phyloP scores from a whole-genome alignment of 1,140 invertebrate genomes.

The Capitella teleta region DNA sequence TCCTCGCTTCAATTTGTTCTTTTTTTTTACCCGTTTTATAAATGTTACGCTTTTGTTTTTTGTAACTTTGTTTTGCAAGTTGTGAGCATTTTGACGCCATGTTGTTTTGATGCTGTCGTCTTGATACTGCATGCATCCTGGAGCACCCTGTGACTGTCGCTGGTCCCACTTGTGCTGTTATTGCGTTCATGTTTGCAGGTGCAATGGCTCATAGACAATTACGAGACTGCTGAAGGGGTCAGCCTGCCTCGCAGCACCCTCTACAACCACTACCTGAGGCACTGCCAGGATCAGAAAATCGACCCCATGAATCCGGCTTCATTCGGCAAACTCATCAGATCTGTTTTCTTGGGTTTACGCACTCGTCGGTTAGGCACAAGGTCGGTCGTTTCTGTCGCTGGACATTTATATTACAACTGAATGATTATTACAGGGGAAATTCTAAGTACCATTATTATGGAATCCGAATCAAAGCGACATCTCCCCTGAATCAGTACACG shows the following conservation, averaged over 20 bases:
- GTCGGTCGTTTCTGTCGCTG: conserved; percentile 43
- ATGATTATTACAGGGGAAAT: conserved; percentile 63
- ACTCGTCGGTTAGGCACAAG: conserved; percentile 87
- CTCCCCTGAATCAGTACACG: conserved; percentile 55
- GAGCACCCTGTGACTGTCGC: too few species aligned
- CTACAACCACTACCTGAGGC: conserved; percentile 91
- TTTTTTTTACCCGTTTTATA: not conserved
- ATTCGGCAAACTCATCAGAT: conserved; percentile 96
- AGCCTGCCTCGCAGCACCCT: conserved; percentile 89
- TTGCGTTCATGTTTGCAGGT: conserved; percentile 50
- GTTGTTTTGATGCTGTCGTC: too few species aligned
- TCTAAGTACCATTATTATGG: conserved; percentile 99
- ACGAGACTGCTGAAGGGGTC: conserved; percentile 94
- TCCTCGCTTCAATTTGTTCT: too few species aligned
- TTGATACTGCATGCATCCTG: too few species aligned
- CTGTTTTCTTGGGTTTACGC: conserved; percentile 88
- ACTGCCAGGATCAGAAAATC: conserved; percentile 85
- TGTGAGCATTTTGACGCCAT: too few species aligned
- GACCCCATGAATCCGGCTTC: conserved; percentile 98
- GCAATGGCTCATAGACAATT: conserved; percentile 95
- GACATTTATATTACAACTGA: too few species aligned
- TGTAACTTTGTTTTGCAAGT: not conserved
- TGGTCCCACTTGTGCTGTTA: too few species aligned
- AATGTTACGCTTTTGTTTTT: not conserved
- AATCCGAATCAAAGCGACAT: conserved; percentile 87